phyloP scores from a whole-genome alignment of 2,888 invertebrate genomes.

The Quadroppia sp. region DNA sequence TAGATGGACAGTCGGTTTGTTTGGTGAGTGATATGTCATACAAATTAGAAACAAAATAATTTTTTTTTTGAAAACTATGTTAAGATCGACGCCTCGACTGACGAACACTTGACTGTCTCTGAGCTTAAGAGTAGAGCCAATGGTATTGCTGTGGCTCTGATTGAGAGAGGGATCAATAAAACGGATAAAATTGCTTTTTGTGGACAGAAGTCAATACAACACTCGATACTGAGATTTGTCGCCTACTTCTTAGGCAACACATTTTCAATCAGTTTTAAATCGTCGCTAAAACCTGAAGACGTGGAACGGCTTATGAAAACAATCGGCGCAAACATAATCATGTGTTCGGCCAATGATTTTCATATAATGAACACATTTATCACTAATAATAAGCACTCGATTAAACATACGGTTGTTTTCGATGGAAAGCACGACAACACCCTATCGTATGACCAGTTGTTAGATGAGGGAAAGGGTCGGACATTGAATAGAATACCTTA shows the following conservation, averaged over 20 bases:
- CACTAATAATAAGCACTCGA: background rate
- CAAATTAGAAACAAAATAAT: background rate
- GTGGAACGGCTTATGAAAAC: background rate
- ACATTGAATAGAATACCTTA: background rate
- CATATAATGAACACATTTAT: background rate
- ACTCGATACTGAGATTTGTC: constrained; percentile 13
- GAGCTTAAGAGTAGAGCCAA: background rate
- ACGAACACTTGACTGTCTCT: background rate
- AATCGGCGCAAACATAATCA: background rate
- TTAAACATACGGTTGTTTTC: background rate
- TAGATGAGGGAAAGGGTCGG: constrained; percentile 20
- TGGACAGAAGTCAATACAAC: constrained; percentile 30
- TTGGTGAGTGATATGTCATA: background rate
- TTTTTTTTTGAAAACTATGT: no score
- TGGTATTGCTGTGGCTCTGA: constrained; percentile 18
- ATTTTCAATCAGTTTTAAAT: background rate
- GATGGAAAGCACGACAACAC: background rate
- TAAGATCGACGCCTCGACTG: constrained; percentile 23
- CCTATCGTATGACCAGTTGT: background rate
- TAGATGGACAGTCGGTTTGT: background rate
- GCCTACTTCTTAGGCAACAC: constrained; percentile 18
- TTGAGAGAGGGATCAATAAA: constrained; percentile 29
- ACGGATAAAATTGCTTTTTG: constrained; percentile 18
- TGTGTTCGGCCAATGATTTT: background rate
- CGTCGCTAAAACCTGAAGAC: background rate